Base-by-base conservation (phyloP, 2,797 vertebrate genomes). In the Morelia viridis region DNA sequence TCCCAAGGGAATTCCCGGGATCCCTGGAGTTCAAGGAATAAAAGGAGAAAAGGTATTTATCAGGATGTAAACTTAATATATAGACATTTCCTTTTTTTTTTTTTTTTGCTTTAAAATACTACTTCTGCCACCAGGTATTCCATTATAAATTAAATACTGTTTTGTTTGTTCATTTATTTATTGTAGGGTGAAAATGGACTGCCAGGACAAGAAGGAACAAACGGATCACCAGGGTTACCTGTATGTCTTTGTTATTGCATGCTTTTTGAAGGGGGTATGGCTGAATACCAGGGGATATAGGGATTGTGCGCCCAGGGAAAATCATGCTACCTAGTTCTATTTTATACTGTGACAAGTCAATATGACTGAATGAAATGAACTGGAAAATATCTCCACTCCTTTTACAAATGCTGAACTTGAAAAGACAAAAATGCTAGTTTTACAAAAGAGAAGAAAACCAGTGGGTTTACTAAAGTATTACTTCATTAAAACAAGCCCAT, bases 1-100 rank as follows among this genome's bases (percentile, higher is more conserved):
- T 7, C 12, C 85, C 89, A 92, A 99, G 99, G 99, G 99, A 94
- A 97, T 98, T 94, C 98, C 98, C 94, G 99, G 99, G 93, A 98
- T 98, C 92, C 98, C 98, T 97, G 99, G 99, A 97, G 97, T 91
- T 96, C 97, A 97, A 93, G 99, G 99, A 71, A 90, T 96, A 92
- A 96, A 96, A 93, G 99, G 99, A 96, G 97, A 97, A 95, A 99
- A 99, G 98, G 99, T 96, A 93, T 90, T 95, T n/a, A 58, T 87
- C 60, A 91, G 26, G 90, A 7, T 57, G 91, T 35, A 91, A 93
- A 88, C 91, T 3, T 4, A 4, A 41, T 2, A 22, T 41, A 35
- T 61, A 35, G 4, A 62, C 11, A 31, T 62, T 65, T 13, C n/a
- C 1, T 53, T 9, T 15, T n/a, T 35, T 83, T 83, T 15, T 28